phyloP scores from a whole-genome alignment of 2,888 invertebrate genomes.

The Cephus sareptanus region DNA sequence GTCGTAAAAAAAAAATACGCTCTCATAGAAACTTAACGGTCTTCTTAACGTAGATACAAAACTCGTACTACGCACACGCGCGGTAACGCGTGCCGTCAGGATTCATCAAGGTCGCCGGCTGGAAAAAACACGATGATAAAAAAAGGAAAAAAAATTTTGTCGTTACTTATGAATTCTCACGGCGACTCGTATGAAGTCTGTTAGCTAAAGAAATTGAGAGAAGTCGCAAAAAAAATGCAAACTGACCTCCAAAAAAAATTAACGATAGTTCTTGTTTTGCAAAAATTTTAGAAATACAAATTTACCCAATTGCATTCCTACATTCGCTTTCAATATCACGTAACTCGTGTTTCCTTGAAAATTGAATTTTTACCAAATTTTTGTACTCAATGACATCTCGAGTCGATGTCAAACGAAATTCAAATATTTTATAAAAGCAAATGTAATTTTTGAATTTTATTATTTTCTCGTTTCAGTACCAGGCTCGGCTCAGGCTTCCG shows the following conservation, averaged over 20 bases:
- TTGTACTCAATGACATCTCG: background rate
- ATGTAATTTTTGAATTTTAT: background rate
- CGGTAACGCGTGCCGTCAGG: background rate
- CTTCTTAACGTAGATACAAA: background rate
- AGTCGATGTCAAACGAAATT: no score
- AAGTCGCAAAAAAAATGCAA: background rate
- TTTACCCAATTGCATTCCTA: background rate
- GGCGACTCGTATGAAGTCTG: background rate
- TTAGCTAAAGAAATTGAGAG: no score
- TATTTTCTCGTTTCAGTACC: slow-evolving; percentile 67
- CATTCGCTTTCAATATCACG: background rate
- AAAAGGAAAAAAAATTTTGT: background rate
- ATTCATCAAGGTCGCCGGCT: background rate
- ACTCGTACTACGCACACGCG: background rate
- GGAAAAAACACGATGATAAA: background rate
- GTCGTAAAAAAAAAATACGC: background rate
- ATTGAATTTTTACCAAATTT: background rate
- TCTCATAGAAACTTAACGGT: background rate
- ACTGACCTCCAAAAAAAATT: background rate
- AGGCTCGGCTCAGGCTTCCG: slow-evolving; percentile 74
- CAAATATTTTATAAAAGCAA: background rate
- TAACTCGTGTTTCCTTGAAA: background rate
- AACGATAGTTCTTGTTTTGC: background rate
- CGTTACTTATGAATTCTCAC: background rate
- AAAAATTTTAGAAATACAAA: background rate